Evolutionary conservation across 2,113 vertebrate genomes (phyloP).

Genomic region (Pyxicephalus adspersus): DNA sequence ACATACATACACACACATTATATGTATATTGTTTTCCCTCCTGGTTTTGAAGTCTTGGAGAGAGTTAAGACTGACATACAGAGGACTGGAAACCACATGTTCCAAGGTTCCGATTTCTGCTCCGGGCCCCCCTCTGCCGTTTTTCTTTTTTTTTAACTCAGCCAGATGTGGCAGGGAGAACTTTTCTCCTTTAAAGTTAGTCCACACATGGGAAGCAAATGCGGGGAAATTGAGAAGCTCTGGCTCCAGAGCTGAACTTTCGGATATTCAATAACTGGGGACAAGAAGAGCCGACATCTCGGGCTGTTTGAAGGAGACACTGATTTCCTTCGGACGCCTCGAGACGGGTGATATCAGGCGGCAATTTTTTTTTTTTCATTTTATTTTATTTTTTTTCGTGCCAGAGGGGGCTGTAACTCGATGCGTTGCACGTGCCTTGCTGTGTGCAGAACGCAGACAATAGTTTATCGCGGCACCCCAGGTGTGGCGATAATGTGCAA

Average conservation of each 20-base stretch:
- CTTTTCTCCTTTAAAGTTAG: constrained; percentile 11
- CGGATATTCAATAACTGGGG: constrained; percentile 46
- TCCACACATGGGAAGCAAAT: constrained; percentile 10
- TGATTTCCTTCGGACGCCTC: constrained; percentile 8
- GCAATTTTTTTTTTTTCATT: too few species aligned
- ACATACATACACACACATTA: too few species aligned
- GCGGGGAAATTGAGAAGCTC: constrained; percentile 30
- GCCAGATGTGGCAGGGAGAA: background rate
- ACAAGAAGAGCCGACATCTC: constrained; percentile 3
- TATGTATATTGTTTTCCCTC: background rate
- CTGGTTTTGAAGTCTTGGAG: constrained; percentile 50
- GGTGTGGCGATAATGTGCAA: too few species aligned
- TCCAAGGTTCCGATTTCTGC: background rate
- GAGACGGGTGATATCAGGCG: background rate
- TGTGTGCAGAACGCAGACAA: too few species aligned
- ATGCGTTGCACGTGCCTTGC: too few species aligned
- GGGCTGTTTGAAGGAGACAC: background rate
- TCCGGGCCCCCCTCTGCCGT: background rate
- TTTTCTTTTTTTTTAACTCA: background rate
- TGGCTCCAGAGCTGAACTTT: constrained; percentile 37
- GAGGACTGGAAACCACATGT: constrained; percentile 20
- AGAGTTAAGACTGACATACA: constrained; percentile 33
- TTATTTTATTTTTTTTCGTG: too few species aligned
- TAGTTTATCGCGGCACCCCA: too few species aligned
- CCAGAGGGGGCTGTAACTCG: too few species aligned